Conservation (phyloP, 2,888 invertebrate genomes). For the Aquatica leii region DNA sequence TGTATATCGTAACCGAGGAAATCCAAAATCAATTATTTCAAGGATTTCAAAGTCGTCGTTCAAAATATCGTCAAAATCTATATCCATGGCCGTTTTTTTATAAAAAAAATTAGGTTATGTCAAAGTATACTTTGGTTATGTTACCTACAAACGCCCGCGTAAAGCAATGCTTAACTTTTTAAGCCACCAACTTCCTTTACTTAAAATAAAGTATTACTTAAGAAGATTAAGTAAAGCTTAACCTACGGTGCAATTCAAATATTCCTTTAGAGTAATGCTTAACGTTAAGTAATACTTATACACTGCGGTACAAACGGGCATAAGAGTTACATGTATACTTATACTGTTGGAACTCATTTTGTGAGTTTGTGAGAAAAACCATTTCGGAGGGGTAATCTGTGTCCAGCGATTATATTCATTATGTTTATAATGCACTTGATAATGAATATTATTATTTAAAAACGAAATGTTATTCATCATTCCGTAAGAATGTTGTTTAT, state of each 20-base stretch:
- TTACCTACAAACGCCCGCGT: constrained; percentile 2
- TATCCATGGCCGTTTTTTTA: constrained; percentile 1
- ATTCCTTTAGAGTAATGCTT: background rate
- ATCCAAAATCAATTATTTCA: constrained; percentile 14
- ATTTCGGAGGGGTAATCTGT: background rate
- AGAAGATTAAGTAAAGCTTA: background rate
- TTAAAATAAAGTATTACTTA: background rate
- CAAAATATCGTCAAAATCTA: constrained; percentile 1
- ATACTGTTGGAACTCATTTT: too few species aligned
- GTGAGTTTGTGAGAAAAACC: too few species aligned
- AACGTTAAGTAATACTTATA: constrained; percentile 2
- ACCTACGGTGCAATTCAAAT: background rate
- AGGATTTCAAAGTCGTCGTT: constrained; percentile 8
- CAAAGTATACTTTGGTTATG: background rate
- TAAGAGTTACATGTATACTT: too few species aligned
- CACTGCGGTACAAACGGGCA: background rate
- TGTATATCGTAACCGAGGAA: constrained; percentile 6
- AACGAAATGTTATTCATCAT: background rate
- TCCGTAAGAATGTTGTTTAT: background rate
- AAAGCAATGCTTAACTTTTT: background rate
- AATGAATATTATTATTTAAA: too few species aligned
- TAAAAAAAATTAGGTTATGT: background rate
- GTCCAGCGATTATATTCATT: background rate
- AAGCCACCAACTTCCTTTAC: constrained; percentile 2
- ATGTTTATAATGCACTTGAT: too few species aligned